Evolutionary conservation across 2,888 invertebrate species (phyloP), one percentile per base, ranked within the genome.

Genomic region (Cantharis nigra): DNA sequence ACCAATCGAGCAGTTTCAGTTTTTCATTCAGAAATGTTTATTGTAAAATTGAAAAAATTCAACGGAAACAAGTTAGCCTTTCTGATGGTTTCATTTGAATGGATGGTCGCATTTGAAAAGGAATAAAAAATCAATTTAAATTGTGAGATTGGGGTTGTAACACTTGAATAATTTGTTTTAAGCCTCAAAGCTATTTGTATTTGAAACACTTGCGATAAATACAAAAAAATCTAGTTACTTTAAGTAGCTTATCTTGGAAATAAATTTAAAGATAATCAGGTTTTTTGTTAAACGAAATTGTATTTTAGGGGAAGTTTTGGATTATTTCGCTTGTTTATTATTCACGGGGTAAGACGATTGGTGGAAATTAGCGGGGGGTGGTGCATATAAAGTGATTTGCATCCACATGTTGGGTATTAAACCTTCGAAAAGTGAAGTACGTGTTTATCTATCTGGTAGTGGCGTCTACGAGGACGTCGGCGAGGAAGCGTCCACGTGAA

Each of bases 381-480:
- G 78, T 72, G 73, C 71, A 72, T 76, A 78, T 75, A 78, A 76
- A 78, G 75, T 78, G 78, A 78, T 78, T 78, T 78, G 74, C 77
- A 77, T 77, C 74, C 63, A 72, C 69, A 67, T 71, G 69, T 69
- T 70, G 26, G 77, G 78, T 78, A 78, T 72, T 74, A 69, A 78
- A 70, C 65, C 65, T 18, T 69, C 70, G 72, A 75, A 70, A 76
- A 69, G 64, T 72, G 73, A 70, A 73, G 70, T 70, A 64, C 72
- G 67, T 63, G 28, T 30, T 73, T 71, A 49, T 49, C 49, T 69
- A 33, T 71, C 70, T 69, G 49, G 64, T 71, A 70, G 74, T 69
- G 30, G 75, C 72, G 75, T 81, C 87, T 90, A 90, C 79, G 80
- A 80, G 80, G 81, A 82, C 89, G 89, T 84, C 81, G 82, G 78